These are phyloP conservation scores for Drosophila parabipectinata DNA, from an alignment of 1,140 invertebrate genomes.

Conservation along the genomic window DNA sequence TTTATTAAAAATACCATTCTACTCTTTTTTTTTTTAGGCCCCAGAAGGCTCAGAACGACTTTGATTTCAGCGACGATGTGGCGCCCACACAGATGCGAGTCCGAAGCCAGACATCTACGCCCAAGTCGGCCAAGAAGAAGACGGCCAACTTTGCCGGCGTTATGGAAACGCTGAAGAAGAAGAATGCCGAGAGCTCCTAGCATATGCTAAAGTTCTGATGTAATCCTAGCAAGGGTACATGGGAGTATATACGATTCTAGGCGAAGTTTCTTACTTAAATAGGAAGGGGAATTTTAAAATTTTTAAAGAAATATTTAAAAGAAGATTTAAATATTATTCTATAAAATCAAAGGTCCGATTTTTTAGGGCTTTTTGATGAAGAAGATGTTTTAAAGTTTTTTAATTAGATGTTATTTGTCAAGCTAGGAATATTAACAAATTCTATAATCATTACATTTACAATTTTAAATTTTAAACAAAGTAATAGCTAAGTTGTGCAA, in stretches of 20 bases:
- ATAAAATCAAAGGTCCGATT: neutral
- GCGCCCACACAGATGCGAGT: conserved; percentile 85
- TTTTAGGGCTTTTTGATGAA: neutral
- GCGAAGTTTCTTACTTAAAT: neutral
- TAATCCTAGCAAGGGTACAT: conserved; percentile 10
- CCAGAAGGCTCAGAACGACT: conserved; percentile 85
- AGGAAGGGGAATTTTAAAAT: neutral
- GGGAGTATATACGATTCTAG: conserved; percentile 5
- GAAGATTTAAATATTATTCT: neutral
- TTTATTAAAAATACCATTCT: neutral
- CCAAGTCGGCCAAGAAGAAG: conserved; percentile 87
- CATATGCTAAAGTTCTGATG: conserved; percentile 34
- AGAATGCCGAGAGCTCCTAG: conserved; percentile 74
- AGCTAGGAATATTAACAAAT: no score
- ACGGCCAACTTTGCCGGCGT: conserved; percentile 87
- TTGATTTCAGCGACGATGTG: conserved; percentile 87
- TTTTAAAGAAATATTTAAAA: neutral
- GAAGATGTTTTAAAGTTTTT: neutral
- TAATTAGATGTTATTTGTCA: no score
- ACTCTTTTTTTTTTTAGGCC: conserved; percentile 67
- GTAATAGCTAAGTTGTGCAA: neutral
- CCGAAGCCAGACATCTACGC: conserved; percentile 85
- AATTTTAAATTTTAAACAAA: neutral
- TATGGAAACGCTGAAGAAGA: conserved; percentile 85
- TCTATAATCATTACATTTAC: no score